phyloP scores from a whole-genome alignment of 1,140 invertebrate genomes.

The Sipha flava region DNA sequence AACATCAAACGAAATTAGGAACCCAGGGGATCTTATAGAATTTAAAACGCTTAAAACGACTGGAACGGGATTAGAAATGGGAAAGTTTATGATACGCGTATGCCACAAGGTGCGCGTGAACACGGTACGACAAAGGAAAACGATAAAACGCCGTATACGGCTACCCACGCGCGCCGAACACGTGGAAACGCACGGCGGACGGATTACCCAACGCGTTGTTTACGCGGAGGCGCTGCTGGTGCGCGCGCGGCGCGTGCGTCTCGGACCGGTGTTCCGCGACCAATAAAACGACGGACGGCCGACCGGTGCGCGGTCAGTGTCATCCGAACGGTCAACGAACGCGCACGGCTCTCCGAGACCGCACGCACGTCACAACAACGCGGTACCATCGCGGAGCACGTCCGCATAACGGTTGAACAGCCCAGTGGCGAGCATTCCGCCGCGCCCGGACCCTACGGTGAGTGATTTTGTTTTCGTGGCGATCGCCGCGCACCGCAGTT shows the following conservation, averaged over 20 bases:
- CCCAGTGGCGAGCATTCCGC: not conserved
- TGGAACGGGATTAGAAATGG: too few relatives aligned
- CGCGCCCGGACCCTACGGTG: not conserved
- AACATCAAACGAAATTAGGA: too few relatives aligned
- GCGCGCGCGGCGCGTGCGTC: not conserved
- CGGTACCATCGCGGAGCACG: not conserved
- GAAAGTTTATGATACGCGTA: too few relatives aligned
- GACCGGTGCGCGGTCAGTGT: constrained; percentile 2
- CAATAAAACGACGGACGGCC: not conserved
- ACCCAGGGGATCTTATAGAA: too few relatives aligned
- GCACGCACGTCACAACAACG: not conserved
- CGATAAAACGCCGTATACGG: too few relatives aligned
- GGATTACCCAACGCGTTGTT: not conserved
- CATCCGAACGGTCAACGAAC: not conserved
- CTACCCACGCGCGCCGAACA: too few relatives aligned
- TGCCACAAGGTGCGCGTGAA: too few relatives aligned
- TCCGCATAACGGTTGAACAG: not conserved
- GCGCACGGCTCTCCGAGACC: not conserved
- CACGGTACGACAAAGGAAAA: too few relatives aligned
- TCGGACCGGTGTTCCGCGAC: not conserved
- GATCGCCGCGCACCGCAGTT: too few relatives aligned
- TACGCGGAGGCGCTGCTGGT: not conserved
- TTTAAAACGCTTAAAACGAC: too few relatives aligned
- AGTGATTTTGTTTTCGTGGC: not conserved
- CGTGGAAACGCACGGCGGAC: too few relatives aligned